Base-by-base conservation (phyloP, 2,113 vertebrate genomes). In the Speoplatyrhinus poulsoni region DNA sequence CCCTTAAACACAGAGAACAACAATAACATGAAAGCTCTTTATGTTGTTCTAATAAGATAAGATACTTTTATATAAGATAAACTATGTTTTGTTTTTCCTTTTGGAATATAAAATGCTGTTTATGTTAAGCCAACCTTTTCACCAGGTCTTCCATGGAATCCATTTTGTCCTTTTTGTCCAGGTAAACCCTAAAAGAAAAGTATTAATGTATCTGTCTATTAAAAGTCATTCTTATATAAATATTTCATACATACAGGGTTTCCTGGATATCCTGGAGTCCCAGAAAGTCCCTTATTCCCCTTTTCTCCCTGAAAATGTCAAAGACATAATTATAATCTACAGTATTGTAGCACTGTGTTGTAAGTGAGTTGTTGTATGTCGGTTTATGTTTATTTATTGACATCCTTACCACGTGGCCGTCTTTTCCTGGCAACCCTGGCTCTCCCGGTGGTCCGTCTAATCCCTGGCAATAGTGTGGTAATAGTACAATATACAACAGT, bases 91-190 rank as follows among this genome's bases (percentile, higher is more conserved):
- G n/a, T 54, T 13, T 15, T 13, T 54, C 13, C n/a, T 54, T n/a
- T 8, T 5, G 7, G 36, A 41, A 41, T 41, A 6, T 41, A 41
- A 8, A 3, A 5, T 41, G 1, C 36, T 0, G 72, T 12, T 3
- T 76, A 75, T 60, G 41, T 64, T 62, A 64, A 83, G 77, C 90
- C 69, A 80, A 99, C 97, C 95, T 98, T 98, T 88, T 92, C 88
- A 79, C 97, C 97, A 80, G 87, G 84, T 69, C 50, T 92, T 73
- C 96, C 97, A 0, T 92, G 91, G 85, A 90, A 73, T 62, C 97
- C 96, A 84, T 94, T 92, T 52, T 95, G 95, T 67, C 97, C 97
- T 67, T 90, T 88, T 87, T 91, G 93, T 65, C 97, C 96, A 81
- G 93, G 90, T 60, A 90, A 85, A 60, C 96, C 97, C 97, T 99